Evolutionary conservation across 1,140 invertebrate genomes (phyloP), one percentile per base, ranked within the genome.

Genomic region (Diabrotica undecimpunctata): DNA sequence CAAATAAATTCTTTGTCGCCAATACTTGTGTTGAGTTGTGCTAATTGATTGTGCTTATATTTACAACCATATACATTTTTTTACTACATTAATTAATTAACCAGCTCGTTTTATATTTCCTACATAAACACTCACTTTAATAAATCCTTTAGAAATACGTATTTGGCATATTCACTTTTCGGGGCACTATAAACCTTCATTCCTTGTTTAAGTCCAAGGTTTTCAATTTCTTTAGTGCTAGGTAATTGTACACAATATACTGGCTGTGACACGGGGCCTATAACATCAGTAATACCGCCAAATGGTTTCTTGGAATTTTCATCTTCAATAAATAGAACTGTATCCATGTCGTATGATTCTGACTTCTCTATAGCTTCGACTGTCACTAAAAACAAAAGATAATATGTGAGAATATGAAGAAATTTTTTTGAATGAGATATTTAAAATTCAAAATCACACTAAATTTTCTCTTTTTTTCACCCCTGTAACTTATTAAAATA

Each of bases 211-310:
- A 77, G 54, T 39, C 65, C 67, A 7, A 68, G 35, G 38, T 67
- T 56, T 54, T 69, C 61, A 10, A 77, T 71, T 50, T 76, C 73
- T 41, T 74, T 68, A 11, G 57, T 39, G 7, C 55, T 66, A 68
- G 75, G 74, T 54, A 77, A 76, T 7, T 74, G 61, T 9, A 79
- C 67, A 13, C 70, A 74, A 60, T 79, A 79, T 8, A 75, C 70
- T 6, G 77, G 77, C 13, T 69, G 62, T 8, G 65, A 79, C 66
- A 85, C 83, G 38, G 83, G 85, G 6, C 95, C 95, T 80, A 97
- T 89, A 5, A 96, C 93, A 83, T 97, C 95, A 81, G 94, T 95
- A 61, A 97, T 85, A 72, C 87, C 83, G 5, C 93, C 93, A 0
- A 94, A 77, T 4, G 89, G 82, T 67, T 85, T 84, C 53, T 86